These are phyloP conservation scores for Trigoniulus corallinus DNA, from an alignment of 1,140 invertebrate species.

Conservation along the genomic window DNA sequence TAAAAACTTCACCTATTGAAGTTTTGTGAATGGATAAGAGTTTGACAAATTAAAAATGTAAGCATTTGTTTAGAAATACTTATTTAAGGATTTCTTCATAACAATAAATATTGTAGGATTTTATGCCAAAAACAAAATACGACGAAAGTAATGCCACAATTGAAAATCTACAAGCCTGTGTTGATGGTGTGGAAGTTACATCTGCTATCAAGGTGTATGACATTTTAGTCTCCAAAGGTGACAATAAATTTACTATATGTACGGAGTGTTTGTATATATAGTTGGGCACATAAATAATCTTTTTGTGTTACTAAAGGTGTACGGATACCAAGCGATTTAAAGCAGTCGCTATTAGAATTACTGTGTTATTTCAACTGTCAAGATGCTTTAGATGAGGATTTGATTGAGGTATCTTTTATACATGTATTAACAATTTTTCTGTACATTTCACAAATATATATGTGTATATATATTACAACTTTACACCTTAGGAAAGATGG, in stretches of 20 bases:
- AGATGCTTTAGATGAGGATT: slow-evolving; percentile 42
- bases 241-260: slow-evolving; percentile 21
- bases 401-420: slow-evolving; percentile 38
- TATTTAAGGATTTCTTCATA: neutral
- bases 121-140: neutral
- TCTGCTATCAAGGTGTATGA: slow-evolving; percentile 58
- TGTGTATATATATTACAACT: neutral
- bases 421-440: no score
- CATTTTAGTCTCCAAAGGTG: slow-evolving; percentile 41
- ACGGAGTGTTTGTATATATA: slow-evolving; percentile 14
- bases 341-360: slow-evolving; percentile 46
- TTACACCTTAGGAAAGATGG: neutral
- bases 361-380: slow-evolving; percentile 63
- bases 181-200: slow-evolving; percentile 40
- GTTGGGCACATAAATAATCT: neutral
- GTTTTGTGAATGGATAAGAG: no score
- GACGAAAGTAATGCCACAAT: neutral
- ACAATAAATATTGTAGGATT: neutral
- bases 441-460: neutral
- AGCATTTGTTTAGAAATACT: no score
- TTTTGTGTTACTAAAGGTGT: neutral
- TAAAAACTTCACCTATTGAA: no score
- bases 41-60: no score
- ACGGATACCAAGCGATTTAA: neutral
- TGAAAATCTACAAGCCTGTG: slow-evolving; percentile 34